These are phyloP conservation scores for Parnassius orleans DNA, from an alignment of 2,888 invertebrate genomes.

Conservation along the genomic window DNA sequence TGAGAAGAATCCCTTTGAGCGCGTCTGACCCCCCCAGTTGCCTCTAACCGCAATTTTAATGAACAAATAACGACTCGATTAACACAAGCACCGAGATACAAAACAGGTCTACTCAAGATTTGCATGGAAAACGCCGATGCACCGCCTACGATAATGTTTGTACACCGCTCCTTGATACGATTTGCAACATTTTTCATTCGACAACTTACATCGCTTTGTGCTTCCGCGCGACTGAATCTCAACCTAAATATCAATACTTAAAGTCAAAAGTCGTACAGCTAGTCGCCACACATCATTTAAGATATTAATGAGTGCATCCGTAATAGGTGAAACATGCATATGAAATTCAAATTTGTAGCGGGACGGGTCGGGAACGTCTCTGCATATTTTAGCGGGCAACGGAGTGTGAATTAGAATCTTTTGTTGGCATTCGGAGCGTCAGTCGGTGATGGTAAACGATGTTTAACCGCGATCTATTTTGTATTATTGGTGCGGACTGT, in stretches of 20 bases:
- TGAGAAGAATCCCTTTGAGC: constrained; percentile 26
- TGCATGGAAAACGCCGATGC: constrained; percentile 72
- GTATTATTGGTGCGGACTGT: neutral
- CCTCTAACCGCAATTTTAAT: constrained; percentile 22
- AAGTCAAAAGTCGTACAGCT: constrained; percentile 52
- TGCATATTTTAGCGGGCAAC: constrained; percentile 80
- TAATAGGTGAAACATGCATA: constrained; percentile 80
- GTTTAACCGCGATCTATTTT: constrained; percentile 49
- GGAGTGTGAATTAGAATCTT: constrained; percentile 81
- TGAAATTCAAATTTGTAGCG: constrained; percentile 80
- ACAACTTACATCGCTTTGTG: constrained; percentile 69
- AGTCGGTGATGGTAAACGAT: constrained; percentile 60
- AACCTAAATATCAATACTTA: constrained; percentile 40
- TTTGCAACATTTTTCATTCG: constrained; percentile 76
- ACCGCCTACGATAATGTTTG: constrained; percentile 72
- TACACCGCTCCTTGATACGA: constrained; percentile 74
- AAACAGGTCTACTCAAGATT: constrained; percentile 54
- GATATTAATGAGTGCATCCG: constrained; percentile 81
- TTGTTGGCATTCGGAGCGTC: constrained; percentile 75
- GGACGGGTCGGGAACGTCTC: constrained; percentile 65
- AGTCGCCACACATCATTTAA: constrained; percentile 74
- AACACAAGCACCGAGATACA: constrained; percentile 38
- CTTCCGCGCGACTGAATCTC: constrained; percentile 20
- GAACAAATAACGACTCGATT: constrained; percentile 36
- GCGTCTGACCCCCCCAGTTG: constrained; percentile 26